Base-by-base conservation (phyloP, 30 jellyfish, hydroid and myxozoan genomes). In the Haliclystus octoradiatus region DNA sequence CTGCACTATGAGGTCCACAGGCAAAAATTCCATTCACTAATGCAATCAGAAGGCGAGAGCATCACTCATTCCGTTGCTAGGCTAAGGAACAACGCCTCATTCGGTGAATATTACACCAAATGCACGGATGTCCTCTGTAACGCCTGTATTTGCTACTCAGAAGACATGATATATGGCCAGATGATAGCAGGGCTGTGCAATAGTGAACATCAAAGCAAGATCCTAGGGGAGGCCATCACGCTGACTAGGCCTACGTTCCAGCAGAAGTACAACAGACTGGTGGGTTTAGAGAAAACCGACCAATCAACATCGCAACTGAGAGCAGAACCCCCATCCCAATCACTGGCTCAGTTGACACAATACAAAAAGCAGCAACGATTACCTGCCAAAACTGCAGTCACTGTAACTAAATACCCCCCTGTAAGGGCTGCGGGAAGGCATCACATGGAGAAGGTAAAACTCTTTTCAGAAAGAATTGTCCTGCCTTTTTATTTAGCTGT, bases 1-100 rank as follows among this genome's bases (percentile, higher is more conserved):
- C 35, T 46, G 2, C 80, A 69, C 50, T 40, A 5, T 40, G 80
- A 69, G 26, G 80, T 69, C 19, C 80, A 69, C 75, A 74, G 80
- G 15, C 14, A 0, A 47, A 69, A 40, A 7, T 1, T 69, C 28
- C 14, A 3, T 29, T 2, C 15, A 49, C 74, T 69, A 7, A 2
- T 4, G 13, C 80, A 50, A 26, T 2, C 73, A 24, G 79, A 71
- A 9, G 78, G 82, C 33, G 77, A 51, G 64, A 22, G 73, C 12
- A 34, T 60, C 66, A 71, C 65, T 19, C 79, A 51, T 26, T 52
- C 14, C 33, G 80, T 69, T 4, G 80, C 80, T 2, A 50, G 80
- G n/a, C 74, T 69, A 2, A 0, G 50, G 26, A 28, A 65, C 2
- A 9, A 40, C 9, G 57, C 57, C 19, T 9, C 57, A 40, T 40